Percentiles rank a stretch among this genome's conserved stretches.
phyloP scores from a whole-genome alignment of 2,113 vertebrate genomes.

The Cyprinodon brontotheroides region DNA sequence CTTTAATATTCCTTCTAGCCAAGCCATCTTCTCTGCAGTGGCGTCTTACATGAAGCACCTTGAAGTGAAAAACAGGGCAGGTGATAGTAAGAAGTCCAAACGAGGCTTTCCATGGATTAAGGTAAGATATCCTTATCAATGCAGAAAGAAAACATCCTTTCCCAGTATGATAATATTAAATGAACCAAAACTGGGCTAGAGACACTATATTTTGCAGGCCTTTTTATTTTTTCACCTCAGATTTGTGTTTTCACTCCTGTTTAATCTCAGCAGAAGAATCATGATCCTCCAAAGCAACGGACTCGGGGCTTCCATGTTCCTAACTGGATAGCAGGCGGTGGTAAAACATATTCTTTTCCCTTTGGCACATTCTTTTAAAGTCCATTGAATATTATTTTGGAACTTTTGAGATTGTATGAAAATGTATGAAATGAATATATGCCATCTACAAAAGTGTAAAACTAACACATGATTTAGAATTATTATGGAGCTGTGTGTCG shows the following conservation, averaged over 20 bases:
- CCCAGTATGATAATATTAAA: background rate
- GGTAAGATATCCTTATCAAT: slow-evolving; percentile 49
- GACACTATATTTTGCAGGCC: background rate
- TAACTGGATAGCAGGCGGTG: slow-evolving; percentile 77
- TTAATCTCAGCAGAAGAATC: slow-evolving; percentile 73
- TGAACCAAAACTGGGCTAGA: background rate
- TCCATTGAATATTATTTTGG: background rate
- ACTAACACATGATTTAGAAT: too few relatives aligned
- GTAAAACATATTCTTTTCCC: slow-evolving; percentile 51
- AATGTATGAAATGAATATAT: background rate
- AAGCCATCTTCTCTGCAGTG: slow-evolving; percentile 84
- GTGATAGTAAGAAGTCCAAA: slow-evolving; percentile 87
- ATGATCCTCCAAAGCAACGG: slow-evolving; percentile 79
- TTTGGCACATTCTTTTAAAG: background rate
- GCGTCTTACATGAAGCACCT: slow-evolving; percentile 88
- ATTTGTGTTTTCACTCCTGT: background rate
- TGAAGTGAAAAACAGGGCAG: slow-evolving; percentile 85
- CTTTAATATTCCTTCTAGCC: slow-evolving; percentile 65
- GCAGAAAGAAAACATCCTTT: background rate
- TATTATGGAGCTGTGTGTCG: too few relatives aligned
- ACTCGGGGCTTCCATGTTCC: slow-evolving; percentile 78
- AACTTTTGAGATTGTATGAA: background rate
- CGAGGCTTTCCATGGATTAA: slow-evolving; percentile 79
- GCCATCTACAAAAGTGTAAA: too few relatives aligned
- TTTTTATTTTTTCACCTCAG: background rate